Evolutionary conservation across 2,113 vertebrate genomes (phyloP).

Genomic region (Vidua chalybeata): DNA sequence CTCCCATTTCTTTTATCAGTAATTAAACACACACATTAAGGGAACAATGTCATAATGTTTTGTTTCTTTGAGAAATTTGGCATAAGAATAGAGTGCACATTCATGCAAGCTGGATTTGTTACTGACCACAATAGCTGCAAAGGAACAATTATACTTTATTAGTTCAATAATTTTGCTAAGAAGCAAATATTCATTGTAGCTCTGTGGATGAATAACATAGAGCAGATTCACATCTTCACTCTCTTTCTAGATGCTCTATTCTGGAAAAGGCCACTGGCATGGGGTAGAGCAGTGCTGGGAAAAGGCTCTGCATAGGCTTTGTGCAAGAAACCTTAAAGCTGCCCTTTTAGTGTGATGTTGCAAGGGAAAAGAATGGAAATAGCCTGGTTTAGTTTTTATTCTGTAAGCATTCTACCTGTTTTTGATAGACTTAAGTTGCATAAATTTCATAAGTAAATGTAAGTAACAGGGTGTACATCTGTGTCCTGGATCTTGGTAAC

Average conservation of each 20-base stretch:
- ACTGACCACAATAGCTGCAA: constrained; percentile 68
- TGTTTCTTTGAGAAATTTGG: constrained; percentile 69
- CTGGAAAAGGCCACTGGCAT: neutral
- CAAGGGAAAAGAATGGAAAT: neutral
- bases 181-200: constrained; percentile 32
- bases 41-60: constrained; percentile 61
- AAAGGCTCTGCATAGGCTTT: neutral
- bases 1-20: constrained; percentile 66
- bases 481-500: neutral
- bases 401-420: neutral
- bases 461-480: neutral
- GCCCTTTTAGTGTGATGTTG: neutral
- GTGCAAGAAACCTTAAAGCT: neutral
- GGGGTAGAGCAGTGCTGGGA: neutral
- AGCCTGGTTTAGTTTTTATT: neutral
- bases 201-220: neutral
- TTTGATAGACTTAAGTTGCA: neutral
- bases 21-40: constrained; percentile 69
- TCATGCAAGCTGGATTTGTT: constrained; percentile 47
- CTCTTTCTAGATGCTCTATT: neutral
- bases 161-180: constrained; percentile 68
- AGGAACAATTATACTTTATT: constrained; percentile 70
- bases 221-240: neutral
- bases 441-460: neutral
- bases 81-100: constrained; percentile 63